Base-by-base conservation (phyloP, 2,113 vertebrate species). In the Todiramphus chloris region DNA sequence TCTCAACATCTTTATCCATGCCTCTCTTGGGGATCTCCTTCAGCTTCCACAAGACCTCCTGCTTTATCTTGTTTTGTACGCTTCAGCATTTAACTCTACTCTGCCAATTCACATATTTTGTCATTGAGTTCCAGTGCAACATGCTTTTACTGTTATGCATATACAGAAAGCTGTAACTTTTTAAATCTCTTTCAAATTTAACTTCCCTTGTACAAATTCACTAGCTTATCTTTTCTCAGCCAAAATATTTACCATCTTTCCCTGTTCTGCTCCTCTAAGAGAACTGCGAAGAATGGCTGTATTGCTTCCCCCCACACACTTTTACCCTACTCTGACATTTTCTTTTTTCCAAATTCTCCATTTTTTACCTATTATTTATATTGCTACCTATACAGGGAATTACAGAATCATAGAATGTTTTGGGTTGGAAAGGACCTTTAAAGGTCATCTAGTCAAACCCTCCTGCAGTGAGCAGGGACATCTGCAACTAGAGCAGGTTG, bases 1-100 rank as follows among this genome's bases (percentile, higher is more conserved):
- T 56, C 51, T 84, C 4, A 4, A 64, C 59, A 48, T 75, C 68
- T 94, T 94, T 80, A 97, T 89, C 63, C 43, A 30, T 19, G 6
- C 13, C 51, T 92, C 64, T 83, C 86, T 27, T 77, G 59, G 41
- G 55, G 12, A 83, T 74, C 20, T 30, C 46, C 39, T 70, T 81
- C 83, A 89, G 43, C 31, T 51, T 83, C 72, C 44, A 68, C 16
- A 63, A 11, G 2, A 77, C 25, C 53, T 80, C 37, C 2, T 12
- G 41, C 10, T 89, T 74, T 33, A 41, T 19, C 20, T 66, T 50
- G 19, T 67, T 89, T 74, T 74, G 15, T 59, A 77, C 18, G 16
- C 77, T 95, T 90, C 55, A 74, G 46, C 35, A 70, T 3, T 11
- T 55, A 70, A 41, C 31, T 70, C 37, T 59, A 41, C 31, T 70